A percentile compares a stretch with the other conserved stretches of the same genome.
These are phyloP conservation scores for Pollicipes pollicipes DNA, from an alignment of 1,140 invertebrate genomes.

Conservation along the genomic window DNA sequence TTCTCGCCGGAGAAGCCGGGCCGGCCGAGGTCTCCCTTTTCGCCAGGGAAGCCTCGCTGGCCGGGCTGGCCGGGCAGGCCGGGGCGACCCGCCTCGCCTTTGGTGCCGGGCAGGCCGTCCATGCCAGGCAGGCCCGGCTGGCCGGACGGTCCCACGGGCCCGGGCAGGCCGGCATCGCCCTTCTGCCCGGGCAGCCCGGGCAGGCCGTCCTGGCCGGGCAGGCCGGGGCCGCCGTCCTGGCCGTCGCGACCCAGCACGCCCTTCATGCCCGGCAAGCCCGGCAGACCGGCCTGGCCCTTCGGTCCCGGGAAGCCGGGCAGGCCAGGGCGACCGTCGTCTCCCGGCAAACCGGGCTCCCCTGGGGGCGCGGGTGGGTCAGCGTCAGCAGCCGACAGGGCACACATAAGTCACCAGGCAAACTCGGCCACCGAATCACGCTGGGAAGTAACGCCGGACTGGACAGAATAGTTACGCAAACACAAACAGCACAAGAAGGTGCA, in stretches of 20 bases:
- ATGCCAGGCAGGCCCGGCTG: slow-evolving; percentile 25
- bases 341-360: slow-evolving; percentile 33
- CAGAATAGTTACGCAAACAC: too few relatives aligned
- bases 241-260: slow-evolving; percentile 37
- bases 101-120: slow-evolving; percentile 40
- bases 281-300: slow-evolving; percentile 35
- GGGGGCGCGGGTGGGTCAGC: too few relatives aligned
- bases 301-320: slow-evolving; percentile 17
- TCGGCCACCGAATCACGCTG: too few relatives aligned
- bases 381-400: too few relatives aligned
- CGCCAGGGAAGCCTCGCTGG: slow-evolving; percentile 26
- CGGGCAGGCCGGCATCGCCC: slow-evolving; percentile 48
- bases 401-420: too few relatives aligned
- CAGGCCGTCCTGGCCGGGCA: slow-evolving; percentile 35
- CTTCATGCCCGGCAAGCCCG: slow-evolving; percentile 37
- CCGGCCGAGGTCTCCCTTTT: slow-evolving; percentile 23
- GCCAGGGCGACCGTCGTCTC: slow-evolving; percentile 31
- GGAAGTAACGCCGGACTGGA: too few relatives aligned
- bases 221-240: slow-evolving; percentile 41
- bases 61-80: slow-evolving; percentile 18
- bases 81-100: slow-evolving; percentile 36
- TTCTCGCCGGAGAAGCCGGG: slow-evolving; percentile 18
- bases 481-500: too few relatives aligned
- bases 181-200: slow-evolving; percentile 26
- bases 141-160: slow-evolving; percentile 47